These are phyloP conservation scores for Hermodice carunculata DNA, from an alignment of 2,888 invertebrate genomes.

Conservation along the genomic window DNA sequence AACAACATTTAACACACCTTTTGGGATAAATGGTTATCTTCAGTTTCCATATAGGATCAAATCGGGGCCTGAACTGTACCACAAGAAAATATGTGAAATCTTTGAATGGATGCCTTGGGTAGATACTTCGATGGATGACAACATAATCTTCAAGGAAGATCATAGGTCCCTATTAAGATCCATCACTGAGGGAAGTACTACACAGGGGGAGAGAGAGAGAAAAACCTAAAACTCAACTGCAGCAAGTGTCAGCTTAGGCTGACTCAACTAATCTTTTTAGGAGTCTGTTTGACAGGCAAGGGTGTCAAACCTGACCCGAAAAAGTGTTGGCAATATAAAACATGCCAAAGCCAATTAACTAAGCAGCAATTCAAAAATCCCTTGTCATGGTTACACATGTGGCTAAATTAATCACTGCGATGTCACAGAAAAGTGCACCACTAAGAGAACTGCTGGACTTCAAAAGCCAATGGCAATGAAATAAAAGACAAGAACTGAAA, in stretches of 20 bases:
- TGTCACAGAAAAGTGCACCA: slow-evolving; percentile 21
- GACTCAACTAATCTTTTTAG: slow-evolving; percentile 31
- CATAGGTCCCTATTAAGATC: no score
- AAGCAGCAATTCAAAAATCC: no score
- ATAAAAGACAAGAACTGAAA: slow-evolving; percentile 3
- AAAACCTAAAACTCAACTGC: slow-evolving; percentile 27
- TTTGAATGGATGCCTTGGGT: slow-evolving; percentile 35
- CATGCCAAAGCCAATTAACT: slow-evolving; percentile 22
- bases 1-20: slow-evolving; percentile 23
- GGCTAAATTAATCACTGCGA: slow-evolving; percentile 23
- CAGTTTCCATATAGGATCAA: slow-evolving; percentile 35
- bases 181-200: slow-evolving; percentile 9
- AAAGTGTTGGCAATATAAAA: slow-evolving; percentile 25
- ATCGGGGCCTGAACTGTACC: slow-evolving; percentile 31
- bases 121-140: slow-evolving; percentile 33
- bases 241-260: slow-evolving; percentile 21
- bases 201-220: slow-evolving; percentile 23
- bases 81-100: slow-evolving; percentile 26
- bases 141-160: slow-evolving; percentile 35
- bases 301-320: slow-evolving; percentile 28
- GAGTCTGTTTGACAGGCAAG: slow-evolving; percentile 19
- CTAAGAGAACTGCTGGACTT: slow-evolving; percentile 23
- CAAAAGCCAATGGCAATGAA: slow-evolving; percentile 34
- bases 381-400: slow-evolving; percentile 37
- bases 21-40: slow-evolving; percentile 27